Evolutionary conservation across 2,888 invertebrate genomes (phyloP), one percentile per base, ranked within the genome.

Genomic region (Ommatoiulus sabulosus): DNA sequence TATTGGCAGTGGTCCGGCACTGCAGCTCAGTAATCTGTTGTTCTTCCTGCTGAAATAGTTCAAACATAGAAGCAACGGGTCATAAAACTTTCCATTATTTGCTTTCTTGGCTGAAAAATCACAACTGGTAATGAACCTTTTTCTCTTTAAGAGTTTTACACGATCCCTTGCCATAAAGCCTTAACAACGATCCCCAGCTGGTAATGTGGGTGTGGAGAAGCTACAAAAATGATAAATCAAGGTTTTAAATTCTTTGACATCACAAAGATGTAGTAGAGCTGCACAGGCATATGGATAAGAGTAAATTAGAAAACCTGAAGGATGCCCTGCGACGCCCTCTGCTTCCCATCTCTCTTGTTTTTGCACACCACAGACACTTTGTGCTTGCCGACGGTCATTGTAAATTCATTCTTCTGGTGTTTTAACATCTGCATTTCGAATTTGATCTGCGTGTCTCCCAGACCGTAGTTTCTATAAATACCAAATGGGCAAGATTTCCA

Each of bases 291-390:
- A 46, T 6, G 4, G 8, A 46, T 46, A 46, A 4, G 8, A 46
- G 4, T 46, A 46, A 46, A 6, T 46, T 46, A 46, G 46, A 46
- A 46, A 24, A 96, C 96, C 94, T 97, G 96, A 86, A 99, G 93
- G 91, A 99, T 97, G 10, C 96, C 95, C 93, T 99, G 99, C 5
- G 99, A 97, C 24, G 99, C 99, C 91, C 96, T 94, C 92, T 99
- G 99, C 92, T 99, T 99, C 7, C 99, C 99, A 90, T 97, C 97
- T 91, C 97, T 95, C 93, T 99, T 99, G 93, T 99, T 99, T 92
- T 97, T 96, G 92, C 98, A 98, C n/a, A 96, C 93, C 44, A 99
- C 97, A 43, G 96, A 96, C 1, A 97, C 98, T 15, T 95, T 95
- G 92, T 98, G 97, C 92, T 97, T 97, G 87, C 98, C 98, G 80